Evolutionary conservation across 2,888 invertebrate genomes (phyloP).

Genomic region (Dendrolimus houi): DNA sequence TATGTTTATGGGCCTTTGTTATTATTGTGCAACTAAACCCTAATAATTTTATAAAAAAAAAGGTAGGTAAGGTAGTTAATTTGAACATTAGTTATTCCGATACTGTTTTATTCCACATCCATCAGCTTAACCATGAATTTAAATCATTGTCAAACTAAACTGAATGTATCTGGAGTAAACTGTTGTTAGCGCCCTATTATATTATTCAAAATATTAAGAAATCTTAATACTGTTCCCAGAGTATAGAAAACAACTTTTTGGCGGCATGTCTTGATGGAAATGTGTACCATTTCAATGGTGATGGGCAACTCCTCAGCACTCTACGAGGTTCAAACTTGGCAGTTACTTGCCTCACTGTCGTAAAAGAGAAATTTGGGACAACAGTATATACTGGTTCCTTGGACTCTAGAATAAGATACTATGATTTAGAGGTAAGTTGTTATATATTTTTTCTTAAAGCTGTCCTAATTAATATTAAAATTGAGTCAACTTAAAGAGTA

Average conservation of each 20-base stretch:
- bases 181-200: no score
- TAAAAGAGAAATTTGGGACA: slow-evolving; percentile 61
- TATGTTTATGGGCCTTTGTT: no score
- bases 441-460: neutral
- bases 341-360: slow-evolving; percentile 77
- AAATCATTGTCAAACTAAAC: no score
- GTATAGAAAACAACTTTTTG: slow-evolving; percentile 75
- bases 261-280: slow-evolving; percentile 80
- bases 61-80: no score
- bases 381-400: slow-evolving; percentile 79
- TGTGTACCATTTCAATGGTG: slow-evolving; percentile 76
- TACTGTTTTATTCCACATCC: no score
- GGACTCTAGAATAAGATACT: slow-evolving; percentile 77
- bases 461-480: neutral
- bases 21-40: no score
- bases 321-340: slow-evolving; percentile 76
- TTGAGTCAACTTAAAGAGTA: no score
- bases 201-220: no score
- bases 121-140: no score
- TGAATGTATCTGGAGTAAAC: no score
- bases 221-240: slow-evolving; percentile 40
- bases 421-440: slow-evolving; percentile 70
- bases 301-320: slow-evolving; percentile 71
- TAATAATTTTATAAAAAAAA: no score
- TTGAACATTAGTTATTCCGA: no score